Percentiles rank a stretch among this genome's conserved stretches.
These are phyloP conservation scores for Drosophila serrata DNA, from an alignment of 1,140 invertebrate species.

Conservation along the genomic window DNA sequence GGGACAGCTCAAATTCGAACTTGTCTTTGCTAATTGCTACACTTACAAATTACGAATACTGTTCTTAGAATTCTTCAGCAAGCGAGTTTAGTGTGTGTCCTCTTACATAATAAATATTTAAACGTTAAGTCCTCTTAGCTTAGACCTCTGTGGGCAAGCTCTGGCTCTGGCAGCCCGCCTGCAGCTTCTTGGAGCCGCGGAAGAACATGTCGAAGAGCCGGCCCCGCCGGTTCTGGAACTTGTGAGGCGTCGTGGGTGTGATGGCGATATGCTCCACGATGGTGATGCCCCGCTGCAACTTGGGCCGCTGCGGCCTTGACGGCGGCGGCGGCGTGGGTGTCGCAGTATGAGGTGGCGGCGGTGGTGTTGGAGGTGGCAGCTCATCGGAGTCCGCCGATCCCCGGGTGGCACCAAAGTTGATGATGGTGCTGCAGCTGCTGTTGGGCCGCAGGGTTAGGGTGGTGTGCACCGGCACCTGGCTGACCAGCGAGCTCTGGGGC, in stretches of 20 bases:
- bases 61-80: conserved; percentile 83
- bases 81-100: conserved; percentile 50
- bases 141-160: conserved; percentile 73
- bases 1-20: conserved; percentile 62
- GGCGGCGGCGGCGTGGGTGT: conserved; percentile 5
- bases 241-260: conserved; percentile 53
- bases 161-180: conserved; percentile 64
- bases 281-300: conserved; percentile 73
- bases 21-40: conserved; percentile 57
- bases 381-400: conserved; percentile 67
- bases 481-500: conserved; percentile 71
- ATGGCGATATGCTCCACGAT: conserved; percentile 78
- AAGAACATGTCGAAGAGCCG: conserved; percentile 78
- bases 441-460: conserved; percentile 66
- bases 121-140: conserved; percentile 8
- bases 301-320: conserved; percentile 46
- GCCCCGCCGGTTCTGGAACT: conserved; percentile 64
- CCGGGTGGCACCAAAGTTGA: conserved; percentile 65
- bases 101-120: conserved; percentile 21
- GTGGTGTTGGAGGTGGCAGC: conserved; percentile 45
- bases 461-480: conserved; percentile 66
- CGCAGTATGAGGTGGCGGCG: conserved; percentile 21
- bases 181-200: conserved; percentile 73
- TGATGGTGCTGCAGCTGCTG: conserved; percentile 81
- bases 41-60: conserved; percentile 79